A percentile compares a stretch with the other conserved stretches of the same genome.
Conservation (phyloP, 2,888 invertebrate species). For the Caenorhabditis japonica region DNA sequence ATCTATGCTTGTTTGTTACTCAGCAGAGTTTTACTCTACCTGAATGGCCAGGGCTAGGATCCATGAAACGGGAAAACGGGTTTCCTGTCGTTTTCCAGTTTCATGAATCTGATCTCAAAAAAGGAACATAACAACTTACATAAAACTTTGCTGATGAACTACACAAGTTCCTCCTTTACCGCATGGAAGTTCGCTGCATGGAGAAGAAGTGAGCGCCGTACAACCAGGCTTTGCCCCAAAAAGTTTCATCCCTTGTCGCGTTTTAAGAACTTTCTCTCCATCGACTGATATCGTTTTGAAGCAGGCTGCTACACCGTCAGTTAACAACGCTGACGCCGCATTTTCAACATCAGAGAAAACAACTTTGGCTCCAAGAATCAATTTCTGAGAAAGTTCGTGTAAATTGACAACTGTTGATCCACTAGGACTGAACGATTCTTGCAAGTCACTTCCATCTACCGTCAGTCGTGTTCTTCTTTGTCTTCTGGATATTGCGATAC, state of each 20-base stretch:
- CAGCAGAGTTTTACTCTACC: too few relatives aligned
- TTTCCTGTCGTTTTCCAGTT: too few relatives aligned
- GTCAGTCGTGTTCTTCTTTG: conserved; percentile 78
- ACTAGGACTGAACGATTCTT: conserved; percentile 82
- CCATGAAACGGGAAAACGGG: too few relatives aligned
- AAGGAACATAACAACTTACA: conserved; percentile 25
- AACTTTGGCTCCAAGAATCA: conserved; percentile 63
- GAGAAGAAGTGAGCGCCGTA: conserved; percentile 53
- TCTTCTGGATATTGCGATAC: conserved; percentile 85
- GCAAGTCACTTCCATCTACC: conserved; percentile 77
- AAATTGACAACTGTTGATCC: conserved; percentile 85
- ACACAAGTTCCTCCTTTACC: conserved; percentile 56
- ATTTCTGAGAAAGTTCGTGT: conserved; percentile 79
- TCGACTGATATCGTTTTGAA: conserved; percentile 88
- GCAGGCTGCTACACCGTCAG: conserved; percentile 91
- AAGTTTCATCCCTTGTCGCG: conserved; percentile 59
- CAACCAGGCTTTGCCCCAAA: conserved; percentile 57
- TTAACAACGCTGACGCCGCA: conserved; percentile 81
- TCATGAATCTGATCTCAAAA: too few relatives aligned
- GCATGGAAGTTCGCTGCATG: conserved; percentile 60
- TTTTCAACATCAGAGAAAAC: neutral
- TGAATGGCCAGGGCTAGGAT: too few relatives aligned
- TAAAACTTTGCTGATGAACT: conserved; percentile 40
- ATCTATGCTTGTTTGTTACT: too few relatives aligned
- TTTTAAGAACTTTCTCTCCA: conserved; percentile 55